Conservation (phyloP, 2,797 vertebrate species). For the Ceryle rudis region DNA sequence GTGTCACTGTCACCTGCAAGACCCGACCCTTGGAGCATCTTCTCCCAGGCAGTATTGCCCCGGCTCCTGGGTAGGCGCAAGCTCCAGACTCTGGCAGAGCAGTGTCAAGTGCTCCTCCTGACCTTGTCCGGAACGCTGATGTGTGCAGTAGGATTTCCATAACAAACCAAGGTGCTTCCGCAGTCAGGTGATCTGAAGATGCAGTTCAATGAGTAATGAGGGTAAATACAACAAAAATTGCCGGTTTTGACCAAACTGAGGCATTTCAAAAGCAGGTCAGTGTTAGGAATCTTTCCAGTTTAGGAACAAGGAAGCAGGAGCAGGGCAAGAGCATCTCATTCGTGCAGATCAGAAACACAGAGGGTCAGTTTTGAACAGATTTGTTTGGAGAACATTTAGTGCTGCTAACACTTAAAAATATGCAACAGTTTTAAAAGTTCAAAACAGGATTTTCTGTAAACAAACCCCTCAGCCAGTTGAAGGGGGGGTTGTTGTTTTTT, state of each 20-base stretch:
- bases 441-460: neutral
- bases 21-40: neutral
- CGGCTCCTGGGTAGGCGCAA: accelerated
- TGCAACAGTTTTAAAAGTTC: neutral
- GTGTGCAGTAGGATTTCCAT: neutral
- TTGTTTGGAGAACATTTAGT: constrained; percentile 10
- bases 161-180: neutral
- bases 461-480: neutral
- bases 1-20: accelerated
- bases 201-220: accelerated
- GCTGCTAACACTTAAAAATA: neutral
- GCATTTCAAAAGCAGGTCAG: neutral
- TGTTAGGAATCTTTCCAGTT: neutral
- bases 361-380: neutral
- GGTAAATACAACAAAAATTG: neutral
- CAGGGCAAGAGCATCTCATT: neutral
- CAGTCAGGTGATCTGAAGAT: neutral
- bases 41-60: neutral
- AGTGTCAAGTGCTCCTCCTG: neutral
- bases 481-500: neutral
- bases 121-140: accelerated
- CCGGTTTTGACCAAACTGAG: neutral
- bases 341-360: accelerated
- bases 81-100: neutral
- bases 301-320: neutral